These are phyloP conservation scores for Patiria pectinifera DNA, from an alignment of 53 echinoderm and acorn worm genomes.

Conservation along the genomic window DNA sequence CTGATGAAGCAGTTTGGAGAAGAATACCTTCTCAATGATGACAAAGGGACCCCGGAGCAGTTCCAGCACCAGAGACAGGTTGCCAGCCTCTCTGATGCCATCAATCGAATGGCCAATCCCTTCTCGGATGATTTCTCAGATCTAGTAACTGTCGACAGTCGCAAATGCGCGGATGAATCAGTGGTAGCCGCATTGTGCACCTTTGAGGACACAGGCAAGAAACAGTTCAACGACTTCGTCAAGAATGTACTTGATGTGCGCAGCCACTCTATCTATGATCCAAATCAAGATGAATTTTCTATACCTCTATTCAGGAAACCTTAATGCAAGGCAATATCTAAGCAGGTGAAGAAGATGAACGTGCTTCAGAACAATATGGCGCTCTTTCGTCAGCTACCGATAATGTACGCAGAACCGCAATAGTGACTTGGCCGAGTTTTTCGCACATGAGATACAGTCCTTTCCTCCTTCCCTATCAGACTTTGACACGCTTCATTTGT, in stretches of 20 bases:
- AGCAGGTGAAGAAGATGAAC: conserved; percentile 12
- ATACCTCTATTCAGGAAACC: conserved; percentile 17
- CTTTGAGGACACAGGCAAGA: conserved; percentile 23
- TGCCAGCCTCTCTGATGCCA: no score
- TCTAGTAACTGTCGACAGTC: background rate
- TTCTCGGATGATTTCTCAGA: no score
- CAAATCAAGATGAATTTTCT: conserved; percentile 35
- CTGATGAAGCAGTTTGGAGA: no score
- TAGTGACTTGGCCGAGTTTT: no score
- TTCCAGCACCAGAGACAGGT: no score
- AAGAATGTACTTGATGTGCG: no score
- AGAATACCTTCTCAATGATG: conserved; percentile 8
- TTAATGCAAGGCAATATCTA: background rate
- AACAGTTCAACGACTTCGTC: conserved; percentile 28
- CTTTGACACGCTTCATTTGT: conserved; percentile 28
- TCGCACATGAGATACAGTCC: no score
- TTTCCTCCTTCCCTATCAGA: conserved; percentile 57
- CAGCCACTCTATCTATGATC: conserved; percentile 7
- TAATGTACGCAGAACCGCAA: background rate
- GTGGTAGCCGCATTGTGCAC: conserved; percentile 30
- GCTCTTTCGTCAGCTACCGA: conserved; percentile 50
- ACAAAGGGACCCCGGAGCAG: no score
- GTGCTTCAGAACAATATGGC: conserved; percentile 31
- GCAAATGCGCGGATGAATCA: conserved; percentile 22
- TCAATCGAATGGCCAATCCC: conserved; percentile 56